phyloP scores from a whole-genome alignment of 2,797 vertebrate genomes.

The Potorous gilbertii region DNA sequence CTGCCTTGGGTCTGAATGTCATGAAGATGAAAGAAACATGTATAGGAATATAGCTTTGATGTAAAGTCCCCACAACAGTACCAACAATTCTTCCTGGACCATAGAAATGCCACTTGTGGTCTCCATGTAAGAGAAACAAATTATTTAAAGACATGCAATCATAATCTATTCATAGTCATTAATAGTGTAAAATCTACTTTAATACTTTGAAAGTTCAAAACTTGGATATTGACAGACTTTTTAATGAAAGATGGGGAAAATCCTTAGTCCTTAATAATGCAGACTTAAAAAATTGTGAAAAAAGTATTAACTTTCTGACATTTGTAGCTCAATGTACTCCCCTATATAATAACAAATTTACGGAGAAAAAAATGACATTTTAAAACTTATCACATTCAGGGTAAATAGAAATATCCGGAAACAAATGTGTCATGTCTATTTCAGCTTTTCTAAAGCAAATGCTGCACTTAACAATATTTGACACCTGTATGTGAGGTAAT shows the following conservation, averaged over 20 bases:
- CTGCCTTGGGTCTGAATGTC: not conserved
- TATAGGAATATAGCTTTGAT: slow-evolving; percentile 43
- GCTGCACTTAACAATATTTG: slow-evolving; percentile 15
- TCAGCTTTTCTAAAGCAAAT: slow-evolving; percentile 43
- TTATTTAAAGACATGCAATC: not conserved
- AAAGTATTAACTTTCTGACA: not conserved
- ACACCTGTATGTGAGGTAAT: slow-evolving; percentile 14
- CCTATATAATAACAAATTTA: not conserved
- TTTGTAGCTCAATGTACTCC: not conserved
- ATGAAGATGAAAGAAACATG: slow-evolving; percentile 57
- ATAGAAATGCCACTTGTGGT: slow-evolving; percentile 30
- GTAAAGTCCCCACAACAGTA: slow-evolving; percentile 13
- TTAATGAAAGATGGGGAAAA: too few species aligned
- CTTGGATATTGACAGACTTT: not conserved
- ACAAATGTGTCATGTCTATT: slow-evolving; percentile 25
- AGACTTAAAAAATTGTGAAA: too few species aligned
- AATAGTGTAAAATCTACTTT: not conserved
- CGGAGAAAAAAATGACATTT: not conserved
- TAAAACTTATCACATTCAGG: not conserved
- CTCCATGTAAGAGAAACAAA: slow-evolving; percentile 21
- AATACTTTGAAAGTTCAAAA: not conserved
- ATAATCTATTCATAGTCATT: not conserved
- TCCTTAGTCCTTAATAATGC: too few species aligned
- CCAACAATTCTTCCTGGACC: not conserved
- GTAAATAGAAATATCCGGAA: slow-evolving; percentile 2